Conservation (phyloP, 2,113 vertebrate species). For the Gadus macrocephalus region DNA sequence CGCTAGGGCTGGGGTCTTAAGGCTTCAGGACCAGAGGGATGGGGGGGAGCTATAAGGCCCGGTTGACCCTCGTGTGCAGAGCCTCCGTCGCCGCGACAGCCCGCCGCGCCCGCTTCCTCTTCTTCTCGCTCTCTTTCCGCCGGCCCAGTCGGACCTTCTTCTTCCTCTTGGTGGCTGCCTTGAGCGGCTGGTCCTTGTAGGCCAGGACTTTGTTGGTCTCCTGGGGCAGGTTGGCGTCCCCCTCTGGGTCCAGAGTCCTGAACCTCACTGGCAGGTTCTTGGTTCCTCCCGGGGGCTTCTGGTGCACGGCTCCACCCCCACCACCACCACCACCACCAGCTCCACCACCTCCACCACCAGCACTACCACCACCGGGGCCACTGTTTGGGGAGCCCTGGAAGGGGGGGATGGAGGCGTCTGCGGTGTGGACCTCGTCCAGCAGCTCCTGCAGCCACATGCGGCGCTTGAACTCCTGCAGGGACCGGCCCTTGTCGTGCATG, state of each 20-base stretch:
- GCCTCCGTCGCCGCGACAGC: slow-evolving; percentile 44
- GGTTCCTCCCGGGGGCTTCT: slow-evolving; percentile 80
- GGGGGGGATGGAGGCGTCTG: slow-evolving; percentile 70
- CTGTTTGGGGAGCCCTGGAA: slow-evolving; percentile 54
- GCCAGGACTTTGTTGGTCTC: slow-evolving; percentile 91
- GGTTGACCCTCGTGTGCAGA: slow-evolving; percentile 16
- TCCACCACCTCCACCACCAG: background rate
- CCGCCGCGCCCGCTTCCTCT: slow-evolving; percentile 78
- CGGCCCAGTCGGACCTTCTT: slow-evolving; percentile 88
- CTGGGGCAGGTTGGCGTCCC: slow-evolving; percentile 76
- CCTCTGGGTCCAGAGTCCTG: slow-evolving; percentile 68
- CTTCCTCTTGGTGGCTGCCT: slow-evolving; percentile 80
- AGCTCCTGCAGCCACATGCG: slow-evolving; percentile 87
- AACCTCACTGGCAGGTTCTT: slow-evolving; percentile 83
- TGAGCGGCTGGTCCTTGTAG: slow-evolving; percentile 84
- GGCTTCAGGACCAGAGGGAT: too few species aligned
- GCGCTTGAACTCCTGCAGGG: slow-evolving; percentile 85
- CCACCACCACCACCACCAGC: background rate
- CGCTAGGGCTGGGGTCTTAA: too few species aligned
- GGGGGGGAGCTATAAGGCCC: slow-evolving; percentile 30
- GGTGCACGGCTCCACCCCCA: slow-evolving; percentile 72
- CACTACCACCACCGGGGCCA: slow-evolving; percentile 56
- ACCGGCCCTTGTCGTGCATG: slow-evolving; percentile 91
- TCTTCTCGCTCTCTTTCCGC: slow-evolving; percentile 87
- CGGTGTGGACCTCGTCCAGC: slow-evolving; percentile 90